Conservation (phyloP, 1,140 invertebrate genomes). For the Scaptomyza montana region DNA sequence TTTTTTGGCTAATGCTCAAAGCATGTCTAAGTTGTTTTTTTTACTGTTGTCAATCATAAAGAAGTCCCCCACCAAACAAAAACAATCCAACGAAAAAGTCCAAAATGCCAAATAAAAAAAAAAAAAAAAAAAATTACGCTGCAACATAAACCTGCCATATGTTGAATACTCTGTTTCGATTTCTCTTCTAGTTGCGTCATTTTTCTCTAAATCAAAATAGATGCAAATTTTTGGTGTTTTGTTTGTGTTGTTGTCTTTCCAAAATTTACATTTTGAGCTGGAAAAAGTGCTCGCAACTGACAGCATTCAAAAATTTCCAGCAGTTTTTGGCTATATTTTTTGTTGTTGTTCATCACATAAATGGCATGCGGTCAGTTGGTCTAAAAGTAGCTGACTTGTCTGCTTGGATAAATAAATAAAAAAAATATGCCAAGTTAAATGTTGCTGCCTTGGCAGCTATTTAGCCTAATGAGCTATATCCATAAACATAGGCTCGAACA, state of each 20-base stretch:
- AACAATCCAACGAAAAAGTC: neutral
- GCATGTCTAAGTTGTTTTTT: conserved; percentile 21
- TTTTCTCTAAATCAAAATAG: conserved; percentile 20
- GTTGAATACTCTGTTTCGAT: conserved; percentile 25
- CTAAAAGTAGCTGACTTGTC: conserved; percentile 38
- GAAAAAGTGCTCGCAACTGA: conserved; percentile 18
- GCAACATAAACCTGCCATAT: conserved; percentile 36
- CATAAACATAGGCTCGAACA: conserved; percentile 23
- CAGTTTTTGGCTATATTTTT: conserved; percentile 16
- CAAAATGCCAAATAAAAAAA: conserved; percentile 36
- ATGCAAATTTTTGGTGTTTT: conserved; percentile 38
- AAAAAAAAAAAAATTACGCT: conserved; percentile 18
- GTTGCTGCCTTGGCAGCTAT: conserved; percentile 10
- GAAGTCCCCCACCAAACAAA: neutral
- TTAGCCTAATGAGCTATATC: conserved; percentile 35
- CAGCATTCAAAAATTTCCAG: conserved; percentile 11
- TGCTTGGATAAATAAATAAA: conserved; percentile 30
- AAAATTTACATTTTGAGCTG: conserved; percentile 32
- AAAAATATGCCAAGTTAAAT: conserved; percentile 28
- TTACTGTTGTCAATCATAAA: conserved; percentile 31
- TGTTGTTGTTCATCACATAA: conserved; percentile 6
- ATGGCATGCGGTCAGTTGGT: conserved; percentile 26
- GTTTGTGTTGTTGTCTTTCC: conserved; percentile 12
- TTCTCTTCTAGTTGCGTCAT: conserved; percentile 43
- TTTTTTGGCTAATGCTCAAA: conserved; percentile 24